These are phyloP conservation scores for Ostrea edulis DNA, from an alignment of 1,140 invertebrate genomes.

Conservation along the genomic window DNA sequence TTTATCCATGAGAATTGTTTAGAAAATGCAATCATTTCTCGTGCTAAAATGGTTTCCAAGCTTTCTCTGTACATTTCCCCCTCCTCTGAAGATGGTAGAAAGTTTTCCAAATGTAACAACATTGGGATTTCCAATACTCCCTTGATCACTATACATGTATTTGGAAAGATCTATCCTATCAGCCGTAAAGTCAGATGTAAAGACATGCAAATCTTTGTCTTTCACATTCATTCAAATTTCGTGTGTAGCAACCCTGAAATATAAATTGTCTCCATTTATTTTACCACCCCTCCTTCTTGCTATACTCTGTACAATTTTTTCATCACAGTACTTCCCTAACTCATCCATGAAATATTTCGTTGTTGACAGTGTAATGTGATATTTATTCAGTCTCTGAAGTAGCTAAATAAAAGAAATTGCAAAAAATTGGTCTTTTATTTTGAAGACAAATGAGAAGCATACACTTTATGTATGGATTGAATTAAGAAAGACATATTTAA, in stretches of 20 bases:
- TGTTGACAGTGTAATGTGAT: conserved; percentile 46
- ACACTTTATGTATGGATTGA: too few species aligned
- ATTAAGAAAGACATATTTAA: too few species aligned
- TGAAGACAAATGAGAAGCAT: too few species aligned
- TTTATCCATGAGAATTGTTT: conserved; percentile 43
- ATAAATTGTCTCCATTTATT: conserved; percentile 52
- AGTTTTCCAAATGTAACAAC: not conserved
- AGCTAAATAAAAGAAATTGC: conserved; percentile 46
- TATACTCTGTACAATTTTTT: conserved; percentile 10
- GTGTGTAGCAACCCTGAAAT: conserved; percentile 44
- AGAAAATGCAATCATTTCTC: not conserved
- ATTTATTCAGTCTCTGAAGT: conserved; percentile 41
- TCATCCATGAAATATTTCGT: conserved; percentile 43
- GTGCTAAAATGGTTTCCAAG: conserved; percentile 9
- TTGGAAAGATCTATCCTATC: not conserved
- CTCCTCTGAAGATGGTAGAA: not conserved
- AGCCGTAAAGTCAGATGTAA: conserved; percentile 29
- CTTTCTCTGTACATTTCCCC: conserved; percentile 15
- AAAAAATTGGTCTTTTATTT: too few species aligned
- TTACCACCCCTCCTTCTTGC: conserved; percentile 35
- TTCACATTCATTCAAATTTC: conserved; percentile 44
- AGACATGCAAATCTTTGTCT: conserved; percentile 37
- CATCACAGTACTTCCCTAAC: not conserved
- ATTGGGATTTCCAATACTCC: not conserved
- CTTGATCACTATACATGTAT: conserved; percentile 1